phyloP scores from a whole-genome alignment of 2,113 vertebrate genomes.

The Lontra canadensis region DNA sequence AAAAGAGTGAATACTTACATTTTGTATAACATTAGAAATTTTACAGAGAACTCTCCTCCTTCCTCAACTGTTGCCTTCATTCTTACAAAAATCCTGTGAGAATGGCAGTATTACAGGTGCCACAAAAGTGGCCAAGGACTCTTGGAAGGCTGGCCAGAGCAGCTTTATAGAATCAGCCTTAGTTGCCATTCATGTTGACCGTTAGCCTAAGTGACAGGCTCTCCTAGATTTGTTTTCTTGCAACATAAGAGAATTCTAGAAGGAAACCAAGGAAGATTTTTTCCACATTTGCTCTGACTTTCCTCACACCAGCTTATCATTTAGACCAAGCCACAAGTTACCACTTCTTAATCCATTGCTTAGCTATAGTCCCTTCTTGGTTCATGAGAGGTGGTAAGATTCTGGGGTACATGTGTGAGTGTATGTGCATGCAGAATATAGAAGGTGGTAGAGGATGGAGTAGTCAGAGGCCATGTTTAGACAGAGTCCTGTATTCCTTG shows the following conservation, averaged over 20 bases:
- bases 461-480: slow-evolving; percentile 7
- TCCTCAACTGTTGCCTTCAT: not conserved
- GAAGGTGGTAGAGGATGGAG: not conserved
- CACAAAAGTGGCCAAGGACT: not conserved
- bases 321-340: not conserved
- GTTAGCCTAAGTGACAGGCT: not conserved
- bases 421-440: not conserved
- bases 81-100: not conserved
- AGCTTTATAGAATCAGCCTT: not conserved
- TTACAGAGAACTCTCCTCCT: not conserved
- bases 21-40: slow-evolving; percentile 8
- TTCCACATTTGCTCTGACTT: not conserved
- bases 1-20: not conserved
- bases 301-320: not conserved
- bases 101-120: not conserved
- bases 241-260: slow-evolving; percentile 20
- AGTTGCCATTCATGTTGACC: not conserved
- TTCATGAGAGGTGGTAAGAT: not conserved
- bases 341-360: not conserved
- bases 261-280: not conserved
- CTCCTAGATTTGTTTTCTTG: not conserved
- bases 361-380: not conserved
- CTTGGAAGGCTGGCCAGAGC: not conserved
- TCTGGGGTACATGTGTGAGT: not conserved
- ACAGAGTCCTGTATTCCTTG: not conserved